These are phyloP conservation scores for Pheosia gnoma DNA, from an alignment of 2,888 invertebrate species.

Conservation along the genomic window DNA sequence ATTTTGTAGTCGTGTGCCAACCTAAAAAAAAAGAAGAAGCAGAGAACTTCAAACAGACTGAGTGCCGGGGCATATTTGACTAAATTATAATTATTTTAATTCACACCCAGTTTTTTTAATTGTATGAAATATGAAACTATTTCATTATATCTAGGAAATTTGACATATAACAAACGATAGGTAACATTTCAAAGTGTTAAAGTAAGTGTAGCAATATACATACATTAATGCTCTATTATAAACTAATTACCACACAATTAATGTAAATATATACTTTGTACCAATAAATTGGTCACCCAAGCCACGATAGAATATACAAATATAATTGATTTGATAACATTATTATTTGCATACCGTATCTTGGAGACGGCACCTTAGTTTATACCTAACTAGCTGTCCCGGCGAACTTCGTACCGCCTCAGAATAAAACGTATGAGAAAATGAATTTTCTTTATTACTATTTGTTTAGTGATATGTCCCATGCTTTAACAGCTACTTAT, in stretches of 20 bases:
- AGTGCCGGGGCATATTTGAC: too few relatives aligned
- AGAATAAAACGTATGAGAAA: too few relatives aligned
- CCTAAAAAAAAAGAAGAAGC: too few relatives aligned
- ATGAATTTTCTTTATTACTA: too few relatives aligned
- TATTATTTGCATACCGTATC: slow-evolving; percentile 29
- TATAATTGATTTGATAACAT: slow-evolving; percentile 16
- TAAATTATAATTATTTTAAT: too few relatives aligned
- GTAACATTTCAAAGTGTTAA: background rate
- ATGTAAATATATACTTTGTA: slow-evolving; percentile 29
- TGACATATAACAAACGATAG: background rate
- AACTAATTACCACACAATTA: slow-evolving; percentile 4
- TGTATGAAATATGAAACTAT: background rate
- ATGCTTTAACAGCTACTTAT: too few relatives aligned
- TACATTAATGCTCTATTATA: background rate
- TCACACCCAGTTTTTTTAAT: too few relatives aligned
- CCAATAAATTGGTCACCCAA: slow-evolving; percentile 20
- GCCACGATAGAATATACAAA: slow-evolving; percentile 15
- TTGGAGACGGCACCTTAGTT: background rate
- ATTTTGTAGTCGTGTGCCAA: too few relatives aligned
- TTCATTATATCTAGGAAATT: background rate
- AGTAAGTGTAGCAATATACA: background rate
- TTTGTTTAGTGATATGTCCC: too few relatives aligned
- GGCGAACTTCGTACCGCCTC: too few relatives aligned
- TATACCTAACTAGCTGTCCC: too few relatives aligned
- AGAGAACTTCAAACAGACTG: too few relatives aligned